These are phyloP conservation scores for Erannis defoliaria DNA, from an alignment of 2,888 invertebrate genomes.

Conservation along the genomic window DNA sequence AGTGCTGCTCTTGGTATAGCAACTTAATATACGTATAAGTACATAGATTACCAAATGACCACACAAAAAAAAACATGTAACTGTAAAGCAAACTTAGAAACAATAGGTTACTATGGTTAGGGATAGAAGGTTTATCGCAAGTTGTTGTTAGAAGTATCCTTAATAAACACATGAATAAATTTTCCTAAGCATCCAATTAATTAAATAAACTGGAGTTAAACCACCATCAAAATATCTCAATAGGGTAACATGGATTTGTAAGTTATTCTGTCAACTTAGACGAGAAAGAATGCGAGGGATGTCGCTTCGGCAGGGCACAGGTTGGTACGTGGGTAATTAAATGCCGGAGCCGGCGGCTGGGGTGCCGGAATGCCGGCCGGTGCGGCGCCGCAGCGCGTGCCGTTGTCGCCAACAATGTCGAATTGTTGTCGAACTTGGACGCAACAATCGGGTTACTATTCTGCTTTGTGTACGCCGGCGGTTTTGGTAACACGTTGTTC, in stretches of 20 bases:
- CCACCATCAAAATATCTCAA: constrained; percentile 47
- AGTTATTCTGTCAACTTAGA: constrained; percentile 73
- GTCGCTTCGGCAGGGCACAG: constrained; percentile 62
- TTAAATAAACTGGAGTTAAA: constrained; percentile 33
- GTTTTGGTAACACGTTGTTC: constrained; percentile 34
- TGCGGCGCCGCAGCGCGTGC: constrained; percentile 65
- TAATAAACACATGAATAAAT: constrained; percentile 35
- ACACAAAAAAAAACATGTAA: no score
- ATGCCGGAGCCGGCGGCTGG: constrained; percentile 68
- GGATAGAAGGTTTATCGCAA: no score
- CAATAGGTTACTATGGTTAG: no score
- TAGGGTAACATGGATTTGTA: constrained; percentile 58
- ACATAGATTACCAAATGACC: no score
- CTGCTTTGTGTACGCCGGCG: constrained; percentile 38
- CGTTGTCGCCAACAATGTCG: constrained; percentile 67
- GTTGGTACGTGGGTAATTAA: constrained; percentile 84
- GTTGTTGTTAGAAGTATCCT: neutral
- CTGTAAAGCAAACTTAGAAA: no score
- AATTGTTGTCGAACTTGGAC: constrained; percentile 71
- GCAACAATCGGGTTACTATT: constrained; percentile 48
- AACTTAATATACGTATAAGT: no score
- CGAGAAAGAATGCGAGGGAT: constrained; percentile 75
- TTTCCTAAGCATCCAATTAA: constrained; percentile 39
- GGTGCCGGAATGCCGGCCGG: constrained; percentile 55
- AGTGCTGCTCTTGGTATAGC: no score